These are phyloP conservation scores for Parelbella ahira DNA, from an alignment of 2,888 invertebrate genomes.

Conservation along the genomic window DNA sequence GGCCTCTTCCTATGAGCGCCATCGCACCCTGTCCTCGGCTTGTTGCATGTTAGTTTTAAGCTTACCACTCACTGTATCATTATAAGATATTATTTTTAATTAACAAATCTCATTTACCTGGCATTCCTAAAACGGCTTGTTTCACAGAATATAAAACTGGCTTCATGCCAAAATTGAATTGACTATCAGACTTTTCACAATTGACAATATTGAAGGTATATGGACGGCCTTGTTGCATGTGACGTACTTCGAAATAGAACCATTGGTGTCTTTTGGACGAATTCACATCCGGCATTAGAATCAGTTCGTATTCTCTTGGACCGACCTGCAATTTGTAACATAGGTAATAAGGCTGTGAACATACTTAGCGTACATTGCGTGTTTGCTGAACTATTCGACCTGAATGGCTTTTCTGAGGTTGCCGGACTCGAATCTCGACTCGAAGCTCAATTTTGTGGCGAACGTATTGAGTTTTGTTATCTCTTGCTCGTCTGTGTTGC, in stretches of 20 bases:
- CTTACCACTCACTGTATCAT: too few relatives aligned
- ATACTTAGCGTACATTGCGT: too few relatives aligned
- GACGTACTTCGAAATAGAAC: slow-evolving; percentile 94
- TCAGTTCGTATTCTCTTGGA: slow-evolving; percentile 89
- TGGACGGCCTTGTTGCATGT: slow-evolving; percentile 84
- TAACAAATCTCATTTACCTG: slow-evolving; percentile 65
- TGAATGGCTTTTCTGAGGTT: slow-evolving; percentile 91
- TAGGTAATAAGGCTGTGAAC: too few relatives aligned
- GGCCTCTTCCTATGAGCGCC: too few relatives aligned
- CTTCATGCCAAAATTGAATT: slow-evolving; percentile 94
- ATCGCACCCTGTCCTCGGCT: too few relatives aligned
- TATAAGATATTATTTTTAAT: too few relatives aligned
- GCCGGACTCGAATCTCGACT: slow-evolving; percentile 92
- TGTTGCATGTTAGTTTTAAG: too few relatives aligned
- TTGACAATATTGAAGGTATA: slow-evolving; percentile 94
- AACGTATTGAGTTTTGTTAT: slow-evolving; percentile 58
- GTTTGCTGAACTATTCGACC: too few relatives aligned
- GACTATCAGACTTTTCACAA: slow-evolving; percentile 92
- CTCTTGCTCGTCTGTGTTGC: slow-evolving; percentile 76
- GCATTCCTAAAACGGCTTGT: slow-evolving; percentile 81
- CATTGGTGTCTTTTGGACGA: slow-evolving; percentile 90
- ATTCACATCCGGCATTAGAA: slow-evolving; percentile 91
- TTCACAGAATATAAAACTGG: slow-evolving; percentile 92
- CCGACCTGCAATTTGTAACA: slow-evolving; percentile 85
- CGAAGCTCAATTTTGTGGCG: slow-evolving; percentile 83